These are phyloP conservation scores for Clanis bilineata DNA, from an alignment of 2,888 invertebrate genomes.

Conservation along the genomic window DNA sequence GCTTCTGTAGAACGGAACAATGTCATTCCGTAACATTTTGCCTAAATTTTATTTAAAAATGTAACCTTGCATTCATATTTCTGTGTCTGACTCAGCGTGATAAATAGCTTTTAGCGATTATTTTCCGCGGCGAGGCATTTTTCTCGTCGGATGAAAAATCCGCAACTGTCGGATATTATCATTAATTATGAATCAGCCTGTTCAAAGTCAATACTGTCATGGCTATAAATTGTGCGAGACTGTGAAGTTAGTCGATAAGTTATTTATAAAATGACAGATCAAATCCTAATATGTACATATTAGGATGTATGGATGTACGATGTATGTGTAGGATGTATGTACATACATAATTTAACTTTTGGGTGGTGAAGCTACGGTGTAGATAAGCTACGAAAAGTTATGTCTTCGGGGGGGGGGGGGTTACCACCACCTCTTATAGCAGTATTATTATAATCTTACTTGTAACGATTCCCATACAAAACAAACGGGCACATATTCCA, in stretches of 20 bases:
- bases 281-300: neutral
- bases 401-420: too few relatives aligned
- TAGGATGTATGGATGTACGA: neutral
- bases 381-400: too few relatives aligned
- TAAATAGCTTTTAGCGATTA: slow-evolving; percentile 69
- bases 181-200: slow-evolving; percentile 76
- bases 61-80: slow-evolving; percentile 34
- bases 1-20: too few relatives aligned
- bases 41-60: neutral
- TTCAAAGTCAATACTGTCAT: slow-evolving; percentile 54
- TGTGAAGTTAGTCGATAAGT: slow-evolving; percentile 25
- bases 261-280: neutral
- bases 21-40: neutral
- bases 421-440: too few relatives aligned
- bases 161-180: slow-evolving; percentile 75
- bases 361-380: too few relatives aligned
- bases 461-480: too few relatives aligned
- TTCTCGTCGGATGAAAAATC: slow-evolving; percentile 68
- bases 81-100: slow-evolving; percentile 46
- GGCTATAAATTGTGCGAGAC: slow-evolving; percentile 56
- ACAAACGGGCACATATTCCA: too few relatives aligned
- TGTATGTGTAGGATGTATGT: too few relatives aligned
- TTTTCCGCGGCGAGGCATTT: slow-evolving; percentile 63
- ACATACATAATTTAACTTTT: too few relatives aligned
- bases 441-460: too few relatives aligned